These are phyloP conservation scores for Polymixis flavicincta DNA, from an alignment of 2,888 invertebrate species.

Conservation along the genomic window DNA sequence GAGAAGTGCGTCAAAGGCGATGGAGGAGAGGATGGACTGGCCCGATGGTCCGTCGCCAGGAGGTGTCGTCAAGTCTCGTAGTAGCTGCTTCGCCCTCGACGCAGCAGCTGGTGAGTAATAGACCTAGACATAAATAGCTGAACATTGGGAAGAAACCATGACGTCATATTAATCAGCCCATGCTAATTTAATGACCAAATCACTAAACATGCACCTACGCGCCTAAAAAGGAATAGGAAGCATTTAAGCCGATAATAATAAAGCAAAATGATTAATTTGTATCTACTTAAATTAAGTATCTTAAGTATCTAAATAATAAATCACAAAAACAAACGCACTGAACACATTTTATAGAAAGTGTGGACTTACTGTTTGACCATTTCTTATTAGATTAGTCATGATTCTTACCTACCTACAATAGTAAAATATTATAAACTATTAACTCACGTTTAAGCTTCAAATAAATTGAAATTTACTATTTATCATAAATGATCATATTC, in stretches of 20 bases:
- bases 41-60: slow-evolving; percentile 86
- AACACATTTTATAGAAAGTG: slow-evolving; percentile 19
- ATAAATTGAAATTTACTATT: background rate
- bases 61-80: slow-evolving; percentile 87
- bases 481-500: too few relatives aligned
- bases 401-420: background rate
- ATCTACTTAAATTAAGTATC: slow-evolving; percentile 1
- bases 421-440: background rate
- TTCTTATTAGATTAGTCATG: slow-evolving; percentile 17
- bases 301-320: background rate
- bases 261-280: background rate
- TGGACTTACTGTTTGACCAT: slow-evolving; percentile 4
- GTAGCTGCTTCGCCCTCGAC: slow-evolving; percentile 88
- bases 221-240: slow-evolving; percentile 1
- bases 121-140: slow-evolving; percentile 14
- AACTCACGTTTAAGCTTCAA: background rate
- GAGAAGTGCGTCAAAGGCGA: slow-evolving; percentile 94
- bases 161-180: slow-evolving; percentile 28
- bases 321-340: slow-evolving; percentile 10
- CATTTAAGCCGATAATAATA: background rate
- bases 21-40: slow-evolving; percentile 92
- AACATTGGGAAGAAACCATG: slow-evolving; percentile 9
- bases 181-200: slow-evolving; percentile 5
- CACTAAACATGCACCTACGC: slow-evolving; percentile 9
- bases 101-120: slow-evolving; percentile 82